phyloP scores from a whole-genome alignment of 2,888 invertebrate genomes.

The Xestia sexstrigata region DNA sequence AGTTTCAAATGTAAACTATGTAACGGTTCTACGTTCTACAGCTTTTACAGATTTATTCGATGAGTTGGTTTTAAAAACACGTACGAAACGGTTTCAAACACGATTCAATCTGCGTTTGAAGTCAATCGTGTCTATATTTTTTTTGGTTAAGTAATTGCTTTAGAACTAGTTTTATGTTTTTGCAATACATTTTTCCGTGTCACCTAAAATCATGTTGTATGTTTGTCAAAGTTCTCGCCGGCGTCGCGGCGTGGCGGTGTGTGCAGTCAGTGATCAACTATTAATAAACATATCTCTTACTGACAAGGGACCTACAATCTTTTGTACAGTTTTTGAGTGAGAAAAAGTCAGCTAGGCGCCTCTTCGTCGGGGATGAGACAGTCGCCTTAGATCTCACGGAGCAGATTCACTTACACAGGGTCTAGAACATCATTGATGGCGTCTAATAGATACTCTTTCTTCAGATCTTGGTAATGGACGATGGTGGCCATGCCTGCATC shows the following conservation, averaged over 20 bases:
- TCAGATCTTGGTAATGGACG: conserved; percentile 90
- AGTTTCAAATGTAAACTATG: not conserved
- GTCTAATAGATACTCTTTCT: conserved; percentile 89
- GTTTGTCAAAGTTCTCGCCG: not conserved
- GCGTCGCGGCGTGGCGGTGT: not conserved
- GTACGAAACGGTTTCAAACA: not conserved
- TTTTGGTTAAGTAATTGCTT: not conserved
- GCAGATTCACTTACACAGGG: conserved; percentile 85
- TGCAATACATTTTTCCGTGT: not conserved
- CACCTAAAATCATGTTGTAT: not conserved
- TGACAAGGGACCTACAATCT: not conserved
- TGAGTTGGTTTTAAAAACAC: not conserved
- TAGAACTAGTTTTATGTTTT: not conserved
- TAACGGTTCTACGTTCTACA: not conserved
- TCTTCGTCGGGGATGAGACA: not conserved
- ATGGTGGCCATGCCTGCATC: conserved; percentile 91
- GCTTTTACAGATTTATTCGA: not conserved
- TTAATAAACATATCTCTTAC: not conserved
- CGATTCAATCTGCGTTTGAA: not conserved
- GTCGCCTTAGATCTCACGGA: not conserved
- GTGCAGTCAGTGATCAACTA: not conserved
- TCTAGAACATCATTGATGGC: conserved; percentile 91
- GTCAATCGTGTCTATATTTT: not conserved
- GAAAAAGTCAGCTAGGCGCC: not conserved
- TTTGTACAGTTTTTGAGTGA: not conserved